Evolutionary conservation across 1,140 invertebrate genomes (phyloP), one percentile per base, ranked within the genome.

Genomic region (Protaetia brevitarsis): DNA sequence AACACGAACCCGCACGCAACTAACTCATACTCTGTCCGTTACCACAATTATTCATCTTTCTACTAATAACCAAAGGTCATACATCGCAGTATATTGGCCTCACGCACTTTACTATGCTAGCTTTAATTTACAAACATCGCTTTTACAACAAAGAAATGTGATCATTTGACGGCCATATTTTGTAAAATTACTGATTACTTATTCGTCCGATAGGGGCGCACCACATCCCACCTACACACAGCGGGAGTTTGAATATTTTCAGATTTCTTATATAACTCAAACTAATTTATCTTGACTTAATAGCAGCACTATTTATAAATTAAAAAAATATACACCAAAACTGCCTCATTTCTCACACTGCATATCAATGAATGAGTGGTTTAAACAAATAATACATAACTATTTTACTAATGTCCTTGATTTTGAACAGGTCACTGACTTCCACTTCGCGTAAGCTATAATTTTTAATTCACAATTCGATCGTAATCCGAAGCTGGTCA

Each of bases 151-250:
- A 75, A 75, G 74, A 69, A 70, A 72, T 72, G 72, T 74, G 73
- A 71, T 75, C 74, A 71, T 72, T 73, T 71, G 71, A 73, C 71
- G 72, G 73, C 74, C 73, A 75, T 75, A 72, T 73, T 72, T 74
- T 68, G 29, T 36, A 30, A 34, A 61, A 61, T 45, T 1, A 61
- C 1, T 61, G 23, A 13, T 34, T 61, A 27, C 0, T 10, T 16
- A 6, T 34, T 29, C 59, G 5, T 3, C 16, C 59, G 31, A 7
- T 19, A 61, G 28, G 7, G 29, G 28, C 59, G 59, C 59, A n/a
- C 10, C n/a, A 21, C 1, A 23, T 58, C 26, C 56, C 56, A 58
- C 56, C 56, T 58, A 58, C 56, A 28, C 56, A 28, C 56, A 27
- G 56, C 56, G 56, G 56, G 56, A 58, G 6, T 58, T 58, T 58